A percentile compares a stretch with the other conserved stretches of the same genome.
Conservation (phyloP, 1,140 invertebrate species). For the Telenomus remus region DNA sequence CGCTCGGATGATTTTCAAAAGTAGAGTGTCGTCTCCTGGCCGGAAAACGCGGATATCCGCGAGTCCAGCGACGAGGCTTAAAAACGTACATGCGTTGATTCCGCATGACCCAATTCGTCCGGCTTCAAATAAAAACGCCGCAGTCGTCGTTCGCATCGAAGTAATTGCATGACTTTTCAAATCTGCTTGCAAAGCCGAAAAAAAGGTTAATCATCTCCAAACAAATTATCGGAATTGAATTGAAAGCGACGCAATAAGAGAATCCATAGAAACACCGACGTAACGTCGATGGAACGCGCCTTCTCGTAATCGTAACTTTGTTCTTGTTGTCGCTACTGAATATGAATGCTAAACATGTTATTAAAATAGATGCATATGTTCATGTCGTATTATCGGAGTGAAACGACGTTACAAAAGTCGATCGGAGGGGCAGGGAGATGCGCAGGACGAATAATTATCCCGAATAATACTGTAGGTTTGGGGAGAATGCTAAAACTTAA, state of each 20-base stretch:
- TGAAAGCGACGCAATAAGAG: no score
- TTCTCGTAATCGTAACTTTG: no score
- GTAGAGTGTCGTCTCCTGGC: neutral
- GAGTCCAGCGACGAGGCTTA: conserved; percentile 29
- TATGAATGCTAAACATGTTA: conserved; percentile 35
- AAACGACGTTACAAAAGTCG: conserved; percentile 42
- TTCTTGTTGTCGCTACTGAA: conserved; percentile 4
- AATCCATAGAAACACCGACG: no score
- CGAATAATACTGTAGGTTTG: conserved; percentile 36
- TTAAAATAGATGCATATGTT: conserved; percentile 46
- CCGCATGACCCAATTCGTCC: conserved; percentile 44
- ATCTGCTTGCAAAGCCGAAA: neutral
- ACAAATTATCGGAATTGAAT: neutral
- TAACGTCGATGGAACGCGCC: no score
- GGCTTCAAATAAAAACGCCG: conserved; percentile 20
- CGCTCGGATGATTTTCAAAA: conserved; percentile 5
- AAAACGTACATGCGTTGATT: conserved; percentile 41
- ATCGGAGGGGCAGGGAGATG: neutral
- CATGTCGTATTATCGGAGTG: conserved; percentile 31
- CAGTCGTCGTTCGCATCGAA: conserved; percentile 6
- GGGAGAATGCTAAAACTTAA: conserved; percentile 48
- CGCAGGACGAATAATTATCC: conserved; percentile 34
- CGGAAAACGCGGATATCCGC: conserved; percentile 45
- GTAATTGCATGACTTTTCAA: conserved; percentile 2
- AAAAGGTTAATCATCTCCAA: conserved; percentile 1